Conservation (phyloP, 2,113 vertebrate species). For the Leptosomus discolor region DNA sequence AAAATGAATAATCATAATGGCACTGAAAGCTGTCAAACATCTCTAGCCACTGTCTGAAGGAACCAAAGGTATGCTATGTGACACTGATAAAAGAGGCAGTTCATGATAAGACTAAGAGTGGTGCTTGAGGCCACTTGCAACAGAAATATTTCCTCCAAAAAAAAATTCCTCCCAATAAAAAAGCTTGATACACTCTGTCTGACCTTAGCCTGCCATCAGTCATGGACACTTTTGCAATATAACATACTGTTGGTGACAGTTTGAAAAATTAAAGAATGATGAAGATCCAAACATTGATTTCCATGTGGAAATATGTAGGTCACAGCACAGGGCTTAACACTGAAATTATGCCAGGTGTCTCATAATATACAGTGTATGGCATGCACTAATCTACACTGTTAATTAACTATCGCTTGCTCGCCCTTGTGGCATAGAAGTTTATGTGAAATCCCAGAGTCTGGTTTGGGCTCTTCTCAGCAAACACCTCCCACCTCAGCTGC, state of each 20-base stretch:
- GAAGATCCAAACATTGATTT: neutral
- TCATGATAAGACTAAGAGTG: neutral
- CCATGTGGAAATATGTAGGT: neutral
- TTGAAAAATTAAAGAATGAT: neutral
- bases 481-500: neutral
- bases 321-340: neutral
- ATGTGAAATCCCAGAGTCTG: neutral
- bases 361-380: too few species aligned
- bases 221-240: neutral
- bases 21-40: neutral
- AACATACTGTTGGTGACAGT: neutral
- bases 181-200: neutral
- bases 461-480: neutral
- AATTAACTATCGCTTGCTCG: neutral
- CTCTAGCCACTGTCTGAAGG: neutral
- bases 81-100: neutral
- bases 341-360: neutral
- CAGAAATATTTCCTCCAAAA: too few species aligned
- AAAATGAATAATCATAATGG: neutral
- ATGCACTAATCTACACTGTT: neutral
- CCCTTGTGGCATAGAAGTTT: neutral
- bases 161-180: neutral
- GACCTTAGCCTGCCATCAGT: neutral
- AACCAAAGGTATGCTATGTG: fast-evolving
- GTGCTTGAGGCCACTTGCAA: neutral